Evolutionary conservation across 2,888 invertebrate genomes (phyloP).

Genomic region (Rhagium mordax): DNA sequence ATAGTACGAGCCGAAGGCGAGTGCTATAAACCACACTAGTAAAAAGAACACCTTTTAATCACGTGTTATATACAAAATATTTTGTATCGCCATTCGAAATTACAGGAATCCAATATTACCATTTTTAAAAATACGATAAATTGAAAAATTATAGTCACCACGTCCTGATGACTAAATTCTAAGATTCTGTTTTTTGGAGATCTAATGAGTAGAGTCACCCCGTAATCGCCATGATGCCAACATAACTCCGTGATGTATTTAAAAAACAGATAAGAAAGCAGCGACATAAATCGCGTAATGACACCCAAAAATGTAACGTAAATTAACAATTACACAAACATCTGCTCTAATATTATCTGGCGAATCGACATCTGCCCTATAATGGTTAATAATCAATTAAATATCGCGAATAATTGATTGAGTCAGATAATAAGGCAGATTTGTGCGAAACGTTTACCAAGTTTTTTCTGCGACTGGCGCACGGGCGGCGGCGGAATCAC

Average conservation of each 20-base stretch:
- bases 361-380: constrained; percentile 54
- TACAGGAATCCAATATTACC: too few relatives aligned
- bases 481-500: constrained; percentile 38
- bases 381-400: constrained; percentile 52
- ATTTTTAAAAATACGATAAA: too few relatives aligned
- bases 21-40: too few relatives aligned
- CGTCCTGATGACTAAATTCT: too few relatives aligned
- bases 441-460: constrained; percentile 17
- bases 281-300: constrained; percentile 3
- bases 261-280: neutral
- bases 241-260: neutral
- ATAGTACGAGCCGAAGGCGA: too few relatives aligned
- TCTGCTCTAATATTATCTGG: constrained; percentile 51
- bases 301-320: constrained; percentile 29
- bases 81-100: too few relatives aligned
- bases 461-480: constrained; percentile 8
- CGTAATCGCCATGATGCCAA: neutral
- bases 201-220: too few relatives aligned
- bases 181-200: too few relatives aligned
- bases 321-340: constrained; percentile 48
- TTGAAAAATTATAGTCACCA: too few relatives aligned
- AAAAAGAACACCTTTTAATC: too few relatives aligned
- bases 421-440: constrained; percentile 26
- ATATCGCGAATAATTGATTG: constrained; percentile 41
- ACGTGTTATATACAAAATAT: too few relatives aligned